These are phyloP conservation scores for Microdon myrmicae DNA, from an alignment of 2,888 invertebrate genomes.

Conservation along the genomic window DNA sequence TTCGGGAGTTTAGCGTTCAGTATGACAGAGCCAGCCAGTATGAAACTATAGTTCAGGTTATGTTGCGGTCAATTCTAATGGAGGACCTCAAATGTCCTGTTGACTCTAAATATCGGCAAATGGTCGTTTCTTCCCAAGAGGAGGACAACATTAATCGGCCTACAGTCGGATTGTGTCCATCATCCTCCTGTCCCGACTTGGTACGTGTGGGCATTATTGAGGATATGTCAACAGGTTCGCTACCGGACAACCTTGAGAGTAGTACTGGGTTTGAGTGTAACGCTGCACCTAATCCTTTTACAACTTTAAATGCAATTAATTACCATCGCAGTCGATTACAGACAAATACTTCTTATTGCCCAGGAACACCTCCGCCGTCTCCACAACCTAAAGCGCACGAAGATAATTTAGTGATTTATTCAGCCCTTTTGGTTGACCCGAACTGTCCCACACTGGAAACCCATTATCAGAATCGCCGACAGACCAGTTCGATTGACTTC, in stretches of 20 bases:
- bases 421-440: constrained; percentile 75
- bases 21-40: constrained; percentile 76
- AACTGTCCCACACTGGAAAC: constrained; percentile 74
- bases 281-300: constrained; percentile 12
- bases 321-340: constrained; percentile 43
- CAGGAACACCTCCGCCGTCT: constrained; percentile 75
- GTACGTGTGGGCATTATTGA: constrained; percentile 59
- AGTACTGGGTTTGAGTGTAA: constrained; percentile 67
- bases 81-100: constrained; percentile 86
- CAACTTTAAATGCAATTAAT: constrained; percentile 31
- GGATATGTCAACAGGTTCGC: constrained; percentile 65
- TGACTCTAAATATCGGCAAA: constrained; percentile 82
- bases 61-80: constrained; percentile 86
- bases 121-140: constrained; percentile 76
- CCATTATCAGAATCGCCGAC: constrained; percentile 71
- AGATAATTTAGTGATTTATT: constrained; percentile 80
- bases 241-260: constrained; percentile 72
- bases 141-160: constrained; percentile 41
- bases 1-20: constrained; percentile 82
- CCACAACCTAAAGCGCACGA: constrained; percentile 67
- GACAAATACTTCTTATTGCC: constrained; percentile 58
- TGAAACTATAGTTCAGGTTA: constrained; percentile 81
- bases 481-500: constrained; percentile 77
- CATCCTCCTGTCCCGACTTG: constrained; percentile 85
- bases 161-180: constrained; percentile 25